Evolutionary conservation across 2,888 invertebrate species (phyloP).

Genomic region (Ophioninae sp.): DNA sequence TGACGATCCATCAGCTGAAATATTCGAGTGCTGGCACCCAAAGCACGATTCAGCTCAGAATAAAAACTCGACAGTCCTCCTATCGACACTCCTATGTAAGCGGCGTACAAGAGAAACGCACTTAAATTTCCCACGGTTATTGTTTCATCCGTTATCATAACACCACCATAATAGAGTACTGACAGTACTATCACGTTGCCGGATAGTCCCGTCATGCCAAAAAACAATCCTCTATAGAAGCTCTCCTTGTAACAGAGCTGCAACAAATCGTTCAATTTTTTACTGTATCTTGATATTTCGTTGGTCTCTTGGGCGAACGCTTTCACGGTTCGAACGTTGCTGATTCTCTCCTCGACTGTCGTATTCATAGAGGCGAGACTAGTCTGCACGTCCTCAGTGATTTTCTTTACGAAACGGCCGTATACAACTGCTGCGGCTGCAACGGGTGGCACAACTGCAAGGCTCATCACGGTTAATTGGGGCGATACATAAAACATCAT

Average conservation of each 20-base stretch:
- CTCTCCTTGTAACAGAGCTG: conserved; percentile 93
- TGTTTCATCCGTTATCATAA: conserved; percentile 90
- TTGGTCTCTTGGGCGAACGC: conserved; percentile 93
- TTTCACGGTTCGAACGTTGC: conserved; percentile 96
- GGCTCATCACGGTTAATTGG: conserved; percentile 91
- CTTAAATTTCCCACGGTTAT: conserved; percentile 94
- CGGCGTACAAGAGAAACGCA: conserved; percentile 96
- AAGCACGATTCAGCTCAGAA: conserved; percentile 94
- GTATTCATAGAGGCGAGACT: conserved; percentile 83
- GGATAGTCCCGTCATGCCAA: conserved; percentile 93
- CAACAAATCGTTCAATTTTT: conserved; percentile 88
- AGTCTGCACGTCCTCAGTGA: conserved; percentile 91
- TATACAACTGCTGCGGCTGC: conserved; percentile 91
- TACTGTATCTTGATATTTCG: conserved; percentile 88
- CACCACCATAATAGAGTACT: conserved; percentile 95
- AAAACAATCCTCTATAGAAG: conserved; percentile 93
- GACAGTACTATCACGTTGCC: conserved; percentile 95
- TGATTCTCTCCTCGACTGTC: conserved; percentile 93
- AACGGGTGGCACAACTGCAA: conserved; percentile 94
- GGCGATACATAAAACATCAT: conserved; percentile 99
- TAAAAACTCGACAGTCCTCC: conserved; percentile 96
- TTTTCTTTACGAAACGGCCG: conserved; percentile 91
- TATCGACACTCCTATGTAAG: conserved; percentile 95
- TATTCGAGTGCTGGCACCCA: conserved; percentile 94
- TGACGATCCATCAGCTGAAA: conserved; percentile 94